Conservation (phyloP, 2,797 vertebrate species). For the Macropodus opercularis region DNA sequence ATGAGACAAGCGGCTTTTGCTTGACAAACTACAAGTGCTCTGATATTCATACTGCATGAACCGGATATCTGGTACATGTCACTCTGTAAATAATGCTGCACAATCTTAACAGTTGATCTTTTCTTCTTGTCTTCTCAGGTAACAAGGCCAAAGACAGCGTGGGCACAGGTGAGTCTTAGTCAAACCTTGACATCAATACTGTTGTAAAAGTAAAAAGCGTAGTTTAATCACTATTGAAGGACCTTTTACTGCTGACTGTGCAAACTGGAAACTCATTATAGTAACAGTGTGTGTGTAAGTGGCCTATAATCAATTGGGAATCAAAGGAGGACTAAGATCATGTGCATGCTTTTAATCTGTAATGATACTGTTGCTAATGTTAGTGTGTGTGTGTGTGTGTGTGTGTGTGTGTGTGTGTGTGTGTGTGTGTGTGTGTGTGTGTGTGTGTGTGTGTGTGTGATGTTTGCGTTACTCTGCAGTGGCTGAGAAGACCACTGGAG, state of each 20-base stretch:
- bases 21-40: background rate
- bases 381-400: too few relatives aligned
- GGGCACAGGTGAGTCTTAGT: conserved; percentile 86
- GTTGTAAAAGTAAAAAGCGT: background rate
- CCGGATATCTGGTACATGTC: background rate
- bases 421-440: too few relatives aligned
- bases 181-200: conserved; percentile 6
- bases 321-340: background rate
- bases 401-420: too few relatives aligned
- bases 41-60: background rate
- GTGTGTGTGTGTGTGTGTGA: conserved; percentile 12
- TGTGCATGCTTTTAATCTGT: conserved; percentile 39
- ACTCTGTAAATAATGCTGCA: too few relatives aligned
- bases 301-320: conserved; percentile 25
- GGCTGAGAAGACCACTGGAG: conserved; percentile 97
- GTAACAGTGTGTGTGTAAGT: background rate
- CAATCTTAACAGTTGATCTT: too few relatives aligned
- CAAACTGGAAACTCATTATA: conserved; percentile 7
- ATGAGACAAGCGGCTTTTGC: background rate
- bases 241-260: background rate
- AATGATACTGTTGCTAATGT: conserved; percentile 21
- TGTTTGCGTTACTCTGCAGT: conserved; percentile 74
- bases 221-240: background rate
- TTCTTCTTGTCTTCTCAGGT: conserved; percentile 80
- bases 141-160: conserved; percentile 97